Conservation (phyloP, 2,113 vertebrate species). For the Isurus oxyrinchus region DNA sequence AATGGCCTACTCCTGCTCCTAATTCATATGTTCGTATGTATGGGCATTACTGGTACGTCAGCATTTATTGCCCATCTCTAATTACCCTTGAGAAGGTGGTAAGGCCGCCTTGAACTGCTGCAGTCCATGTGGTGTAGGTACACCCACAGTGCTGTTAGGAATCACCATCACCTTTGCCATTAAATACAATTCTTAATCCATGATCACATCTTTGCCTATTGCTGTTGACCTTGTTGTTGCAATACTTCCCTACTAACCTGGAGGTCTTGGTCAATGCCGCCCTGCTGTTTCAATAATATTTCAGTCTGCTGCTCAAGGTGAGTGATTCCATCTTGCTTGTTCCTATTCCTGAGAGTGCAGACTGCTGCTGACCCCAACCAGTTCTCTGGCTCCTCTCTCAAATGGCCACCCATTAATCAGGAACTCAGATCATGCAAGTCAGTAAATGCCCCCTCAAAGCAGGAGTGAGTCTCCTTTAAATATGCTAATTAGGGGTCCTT, state of each 20-base stretch:
- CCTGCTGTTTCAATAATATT: neutral
- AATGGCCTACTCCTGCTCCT: no score
- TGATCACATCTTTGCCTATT: neutral
- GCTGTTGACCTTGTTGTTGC: neutral
- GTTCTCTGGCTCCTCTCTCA: neutral
- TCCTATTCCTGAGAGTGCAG: neutral
- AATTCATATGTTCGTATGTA: no score
- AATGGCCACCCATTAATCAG: neutral
- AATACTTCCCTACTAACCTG: neutral
- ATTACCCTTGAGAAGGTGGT: no score
- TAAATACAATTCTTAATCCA: neutral
- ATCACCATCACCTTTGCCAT: neutral
- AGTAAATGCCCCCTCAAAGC: neutral
- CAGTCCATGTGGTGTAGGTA: no score
- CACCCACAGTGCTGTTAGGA: no score
- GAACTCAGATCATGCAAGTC: neutral
- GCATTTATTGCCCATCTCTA: no score
- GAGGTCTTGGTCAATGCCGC: neutral
- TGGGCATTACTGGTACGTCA: no score
- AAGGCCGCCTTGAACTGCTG: no score
- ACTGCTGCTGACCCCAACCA: neutral
- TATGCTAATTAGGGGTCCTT: neutral
- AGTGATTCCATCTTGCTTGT: neutral
- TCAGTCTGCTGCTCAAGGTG: neutral
- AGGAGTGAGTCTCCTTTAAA: neutral